phyloP scores from a whole-genome alignment of 2,888 invertebrate species.

The Piscicola geometra region DNA sequence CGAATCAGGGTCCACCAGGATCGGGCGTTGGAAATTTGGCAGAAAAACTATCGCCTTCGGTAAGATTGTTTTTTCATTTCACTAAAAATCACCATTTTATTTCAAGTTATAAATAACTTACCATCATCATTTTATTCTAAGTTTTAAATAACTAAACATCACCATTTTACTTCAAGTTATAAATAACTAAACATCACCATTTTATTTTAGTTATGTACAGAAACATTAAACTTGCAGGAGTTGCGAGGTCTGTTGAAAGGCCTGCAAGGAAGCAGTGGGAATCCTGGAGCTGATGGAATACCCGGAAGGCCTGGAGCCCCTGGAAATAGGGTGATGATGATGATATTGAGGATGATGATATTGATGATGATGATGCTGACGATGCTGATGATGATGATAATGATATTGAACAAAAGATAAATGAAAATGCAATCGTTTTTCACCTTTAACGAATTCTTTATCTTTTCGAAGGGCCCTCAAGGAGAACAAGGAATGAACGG shows the following conservation, averaged over 20 bases:
- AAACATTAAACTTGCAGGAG: conserved; percentile 18
- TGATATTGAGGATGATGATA: background rate
- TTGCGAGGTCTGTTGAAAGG: conserved; percentile 20
- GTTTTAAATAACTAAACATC: no score
- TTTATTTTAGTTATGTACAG: background rate
- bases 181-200: background rate
- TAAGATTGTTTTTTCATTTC: no score
- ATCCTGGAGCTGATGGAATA: conserved; percentile 30
- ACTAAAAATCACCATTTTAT: no score
- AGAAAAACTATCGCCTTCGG: conserved; percentile 13
- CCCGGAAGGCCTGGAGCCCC: conserved; percentile 26
- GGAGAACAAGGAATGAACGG: conserved; percentile 22
- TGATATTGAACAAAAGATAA: background rate
- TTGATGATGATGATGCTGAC: conserved; percentile 27
- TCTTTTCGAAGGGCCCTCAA: conserved; percentile 18
- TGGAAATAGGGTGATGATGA: conserved; percentile 16
- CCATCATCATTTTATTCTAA: no score
- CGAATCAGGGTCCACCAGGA: conserved; percentile 23
- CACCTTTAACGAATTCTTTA: no score
- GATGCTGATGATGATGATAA: conserved; percentile 26
- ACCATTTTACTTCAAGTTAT: background rate
- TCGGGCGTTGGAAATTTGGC: background rate
- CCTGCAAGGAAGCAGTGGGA: conserved; percentile 16
- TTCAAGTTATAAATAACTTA: no score
- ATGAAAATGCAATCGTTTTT: background rate